Percentiles rank a stretch among this genome's conserved stretches.
Evolutionary conservation across 2,888 invertebrate genomes (phyloP).

Genomic region (Philopedon plagiatum): DNA sequence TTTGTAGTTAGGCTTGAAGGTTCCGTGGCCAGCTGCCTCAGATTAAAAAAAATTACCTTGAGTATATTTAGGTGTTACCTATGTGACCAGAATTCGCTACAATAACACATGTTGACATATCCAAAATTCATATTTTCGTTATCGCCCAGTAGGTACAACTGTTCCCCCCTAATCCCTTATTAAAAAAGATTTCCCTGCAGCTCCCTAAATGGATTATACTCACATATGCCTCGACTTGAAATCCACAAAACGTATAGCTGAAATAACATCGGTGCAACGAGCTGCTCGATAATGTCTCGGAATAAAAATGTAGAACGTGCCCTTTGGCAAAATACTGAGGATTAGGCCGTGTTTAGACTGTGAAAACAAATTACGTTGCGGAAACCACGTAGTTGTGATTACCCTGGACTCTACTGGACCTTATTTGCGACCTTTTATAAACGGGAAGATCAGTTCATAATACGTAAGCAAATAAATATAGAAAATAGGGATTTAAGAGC

Average conservation of each 20-base stretch:
- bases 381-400: slow-evolving; percentile 45
- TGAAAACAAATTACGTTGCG: slow-evolving; percentile 43
- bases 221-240: slow-evolving; percentile 43
- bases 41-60: too few relatives aligned
- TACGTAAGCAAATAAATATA: background rate
- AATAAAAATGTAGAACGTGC: slow-evolving; percentile 50
- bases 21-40: too few relatives aligned
- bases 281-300: slow-evolving; percentile 43
- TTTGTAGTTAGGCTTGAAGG: too few relatives aligned
- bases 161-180: background rate
- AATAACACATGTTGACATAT: too few relatives aligned
- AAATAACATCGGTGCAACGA: slow-evolving; percentile 45
- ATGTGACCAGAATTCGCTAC: too few relatives aligned
- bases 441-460: slow-evolving; percentile 9
- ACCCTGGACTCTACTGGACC: slow-evolving; percentile 30
- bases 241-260: slow-evolving; percentile 44
- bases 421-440: slow-evolving; percentile 39
- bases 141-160: background rate
- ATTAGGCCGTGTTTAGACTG: slow-evolving; percentile 49
- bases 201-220: slow-evolving; percentile 44
- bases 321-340: slow-evolving; percentile 43
- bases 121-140: too few relatives aligned
- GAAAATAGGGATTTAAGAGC: background rate
- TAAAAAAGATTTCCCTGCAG: slow-evolving; percentile 11
- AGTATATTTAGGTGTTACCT: too few relatives aligned